Percentiles rank a stretch among this genome's conserved stretches.
These are phyloP conservation scores for Papilio polytes DNA, from an alignment of 1,140 invertebrate genomes.

Conservation along the genomic window DNA sequence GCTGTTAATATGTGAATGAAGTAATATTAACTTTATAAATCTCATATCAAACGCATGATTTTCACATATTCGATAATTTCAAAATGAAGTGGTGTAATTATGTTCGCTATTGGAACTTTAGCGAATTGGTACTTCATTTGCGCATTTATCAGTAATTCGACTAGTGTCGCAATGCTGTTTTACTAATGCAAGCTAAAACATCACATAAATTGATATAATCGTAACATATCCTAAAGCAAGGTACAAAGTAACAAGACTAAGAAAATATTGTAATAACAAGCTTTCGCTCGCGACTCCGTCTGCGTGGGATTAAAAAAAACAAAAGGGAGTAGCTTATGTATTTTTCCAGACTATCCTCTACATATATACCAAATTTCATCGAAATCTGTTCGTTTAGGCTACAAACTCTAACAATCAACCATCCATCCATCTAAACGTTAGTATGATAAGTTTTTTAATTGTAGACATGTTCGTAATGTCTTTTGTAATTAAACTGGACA, in stretches of 20 bases:
- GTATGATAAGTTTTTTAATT: too few relatives aligned
- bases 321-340: too few relatives aligned
- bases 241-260: too few relatives aligned
- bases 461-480: too few relatives aligned
- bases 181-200: not conserved
- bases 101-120: not conserved
- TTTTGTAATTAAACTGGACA: too few relatives aligned
- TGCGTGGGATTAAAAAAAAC: not conserved
- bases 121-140: not conserved
- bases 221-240: not conserved
- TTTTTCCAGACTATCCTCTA: too few relatives aligned
- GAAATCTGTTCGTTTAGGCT: too few relatives aligned
- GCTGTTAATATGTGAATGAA: not conserved
- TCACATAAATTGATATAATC: not conserved
- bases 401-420: too few relatives aligned
- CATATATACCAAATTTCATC: too few relatives aligned
- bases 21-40: not conserved
- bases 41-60: not conserved
- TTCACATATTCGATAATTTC: not conserved
- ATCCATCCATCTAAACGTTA: too few relatives aligned
- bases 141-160: not conserved
- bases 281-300: too few relatives aligned
- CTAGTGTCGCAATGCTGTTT: not conserved
- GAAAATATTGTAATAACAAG: too few relatives aligned
- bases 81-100: not conserved